Evolutionary conservation across 2,888 invertebrate species (phyloP), one percentile per base, ranked within the genome.

Genomic region (Venusia cambrica): DNA sequence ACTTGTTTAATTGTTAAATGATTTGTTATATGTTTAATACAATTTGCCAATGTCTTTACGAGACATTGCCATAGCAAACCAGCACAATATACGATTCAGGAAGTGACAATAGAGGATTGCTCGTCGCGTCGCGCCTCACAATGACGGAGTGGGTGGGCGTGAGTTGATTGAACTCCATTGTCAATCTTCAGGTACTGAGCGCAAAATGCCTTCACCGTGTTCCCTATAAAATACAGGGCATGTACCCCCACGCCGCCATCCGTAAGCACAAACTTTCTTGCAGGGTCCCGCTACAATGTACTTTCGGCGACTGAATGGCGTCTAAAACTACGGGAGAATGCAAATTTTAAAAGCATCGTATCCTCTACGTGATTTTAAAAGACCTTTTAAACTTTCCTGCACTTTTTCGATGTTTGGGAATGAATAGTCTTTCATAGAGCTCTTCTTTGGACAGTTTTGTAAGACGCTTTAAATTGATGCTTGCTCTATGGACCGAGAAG

Each of bases 81-180:
- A 25, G 38, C 31, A 33, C 22, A 45, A 45, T 37, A 33, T 47
- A 47, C 53, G 56, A 54, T 57, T 60, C 60, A 69, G 71, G 62
- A 74, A 73, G 62, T 68, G 71, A 78, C 72, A 79, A 79, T 76
- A 67, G 66, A 59, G 53, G 40, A 57, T 65, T 64, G 66, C 57
- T 65, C 62, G 65, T 54, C 57, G 55, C 61, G 61, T 62, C 68
- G 55, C 61, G 61, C 62, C 68, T 65, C 67, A 77, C 73, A 76
- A 78, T 75, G 73, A 71, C 75, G 53, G 50, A 45, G 61, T 62
- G 72, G 75, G 84, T 81, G 75, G 79, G 79, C 73, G 74, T 61
- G 71, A 64, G 85, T 80, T 84, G 80, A 78, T 69, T 80, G 83
- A 72, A 78, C 85, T 70, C 67, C 49, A 75, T 78, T 79, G 75